Base-by-base conservation (phyloP, 2,888 invertebrate genomes). In the Drosophila yooni region DNA sequence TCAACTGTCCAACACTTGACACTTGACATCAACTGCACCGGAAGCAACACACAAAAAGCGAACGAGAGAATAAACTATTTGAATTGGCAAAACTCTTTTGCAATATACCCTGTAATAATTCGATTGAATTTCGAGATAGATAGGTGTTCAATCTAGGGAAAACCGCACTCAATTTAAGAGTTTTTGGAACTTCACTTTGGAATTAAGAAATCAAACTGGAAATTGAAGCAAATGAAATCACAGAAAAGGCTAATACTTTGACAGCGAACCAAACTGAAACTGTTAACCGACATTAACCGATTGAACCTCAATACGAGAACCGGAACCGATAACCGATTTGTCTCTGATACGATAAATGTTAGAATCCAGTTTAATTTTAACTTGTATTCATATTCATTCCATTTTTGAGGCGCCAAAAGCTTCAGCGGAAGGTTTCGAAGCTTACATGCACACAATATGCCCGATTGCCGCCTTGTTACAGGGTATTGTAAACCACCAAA, bases 1-100 rank as follows among this genome's bases (percentile, higher is more conserved):
- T 81, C 91, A 91, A 83, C 89, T 91, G 91, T 91, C 91, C 91
- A 81, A 82, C 91, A 83, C 88, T 81, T 92, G 91, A 91, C 91
- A 92, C 88, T 86, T 91, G 91, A 87, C 91, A 91, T 85, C 91
- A 91, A 88, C 87, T 89, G 83, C 84, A 88, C 62, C 87, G 91
- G 82, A 84, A 90, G 74, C 86, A 46, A 38, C 65, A 61, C 66
- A 76, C 65, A 67, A 74, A 83, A 75, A 81, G 71, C 52, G 21
- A 52, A 52, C 52, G 33, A 21, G 43, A 57, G 63, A 63, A 63
- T 53, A 36, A 78, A 64, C 53, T 52, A 38, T 48, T 59, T 52
- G 50, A 43, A 53, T 51, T 59, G 48, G 15, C 13, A 27, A 18
- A 70, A 61, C 56, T 27, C 36, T 50, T 21, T 34, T 34, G 10